Conservation (phyloP, 2,113 vertebrate genomes). For the Eolophus roseicapilla region DNA sequence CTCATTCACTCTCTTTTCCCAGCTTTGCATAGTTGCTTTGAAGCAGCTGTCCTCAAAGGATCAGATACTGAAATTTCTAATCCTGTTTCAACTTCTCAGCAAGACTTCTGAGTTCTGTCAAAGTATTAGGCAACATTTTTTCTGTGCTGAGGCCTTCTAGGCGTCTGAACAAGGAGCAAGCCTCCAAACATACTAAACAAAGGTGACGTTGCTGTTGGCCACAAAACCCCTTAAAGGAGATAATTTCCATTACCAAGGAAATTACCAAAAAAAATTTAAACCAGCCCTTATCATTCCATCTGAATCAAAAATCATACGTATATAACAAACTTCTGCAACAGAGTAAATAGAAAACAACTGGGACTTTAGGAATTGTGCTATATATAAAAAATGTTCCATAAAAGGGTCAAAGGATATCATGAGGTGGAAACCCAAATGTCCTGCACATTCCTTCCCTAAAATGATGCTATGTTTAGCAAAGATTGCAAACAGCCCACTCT, state of each 20-base stretch:
- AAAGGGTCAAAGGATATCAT: neutral
- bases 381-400: neutral
- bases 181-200: neutral
- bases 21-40: conserved; percentile 27
- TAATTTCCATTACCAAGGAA: neutral
- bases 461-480: neutral
- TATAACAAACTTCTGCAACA: neutral
- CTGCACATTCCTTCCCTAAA: neutral
- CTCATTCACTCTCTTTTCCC: neutral
- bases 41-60: conserved; percentile 32
- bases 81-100: conserved; percentile 51
- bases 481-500: neutral
- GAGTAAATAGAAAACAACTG: neutral
- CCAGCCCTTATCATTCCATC: neutral
- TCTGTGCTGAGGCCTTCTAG: neutral
- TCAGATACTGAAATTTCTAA: conserved; percentile 31
- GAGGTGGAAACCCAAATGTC: neutral
- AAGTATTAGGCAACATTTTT: conserved; percentile 10
- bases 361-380: neutral
- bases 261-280: neutral
- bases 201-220: neutral
- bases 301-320: neutral
- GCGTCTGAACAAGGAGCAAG: neutral
- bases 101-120: conserved; percentile 22
- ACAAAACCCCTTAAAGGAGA: neutral